Conservation (phyloP, 2,113 vertebrate genomes). For the Sylvietta virens region DNA sequence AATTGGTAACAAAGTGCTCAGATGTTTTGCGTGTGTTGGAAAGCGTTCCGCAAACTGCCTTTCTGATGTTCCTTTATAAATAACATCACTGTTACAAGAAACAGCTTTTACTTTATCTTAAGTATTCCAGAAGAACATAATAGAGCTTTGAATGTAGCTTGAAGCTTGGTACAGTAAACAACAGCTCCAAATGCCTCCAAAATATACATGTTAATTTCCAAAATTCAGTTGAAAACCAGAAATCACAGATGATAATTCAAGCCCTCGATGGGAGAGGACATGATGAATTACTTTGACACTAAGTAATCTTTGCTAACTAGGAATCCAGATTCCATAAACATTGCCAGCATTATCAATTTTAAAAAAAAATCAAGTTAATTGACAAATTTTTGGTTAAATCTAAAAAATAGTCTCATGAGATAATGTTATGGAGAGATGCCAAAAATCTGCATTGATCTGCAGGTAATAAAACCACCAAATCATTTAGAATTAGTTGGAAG, state of each 20-base stretch:
- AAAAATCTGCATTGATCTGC: not conserved
- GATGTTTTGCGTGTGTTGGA: rapidly evolving
- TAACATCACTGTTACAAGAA: not conserved
- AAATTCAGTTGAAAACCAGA: not conserved
- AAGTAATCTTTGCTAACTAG: not conserved
- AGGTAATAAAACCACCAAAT: not conserved
- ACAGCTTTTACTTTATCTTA: not conserved
- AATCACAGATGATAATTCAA: not conserved
- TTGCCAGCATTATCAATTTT: not conserved
- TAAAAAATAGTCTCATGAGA: not conserved
- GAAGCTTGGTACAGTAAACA: not conserved
- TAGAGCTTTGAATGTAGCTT: not conserved
- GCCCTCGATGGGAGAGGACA: not conserved
- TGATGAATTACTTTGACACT: not conserved
- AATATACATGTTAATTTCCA: not conserved
- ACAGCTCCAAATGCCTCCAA: not conserved
- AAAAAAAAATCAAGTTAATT: not conserved
- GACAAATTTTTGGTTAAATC: not conserved
- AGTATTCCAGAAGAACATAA: not conserved
- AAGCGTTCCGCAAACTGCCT: not conserved
- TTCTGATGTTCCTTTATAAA: slow-evolving; percentile 1
- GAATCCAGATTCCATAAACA: not conserved
- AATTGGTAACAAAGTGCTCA: not conserved
- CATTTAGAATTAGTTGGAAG: slow-evolving; percentile 1
- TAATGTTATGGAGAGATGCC: not conserved